Base-by-base conservation (phyloP, 1,140 invertebrate genomes). In the Mesaphorura yosii region DNA sequence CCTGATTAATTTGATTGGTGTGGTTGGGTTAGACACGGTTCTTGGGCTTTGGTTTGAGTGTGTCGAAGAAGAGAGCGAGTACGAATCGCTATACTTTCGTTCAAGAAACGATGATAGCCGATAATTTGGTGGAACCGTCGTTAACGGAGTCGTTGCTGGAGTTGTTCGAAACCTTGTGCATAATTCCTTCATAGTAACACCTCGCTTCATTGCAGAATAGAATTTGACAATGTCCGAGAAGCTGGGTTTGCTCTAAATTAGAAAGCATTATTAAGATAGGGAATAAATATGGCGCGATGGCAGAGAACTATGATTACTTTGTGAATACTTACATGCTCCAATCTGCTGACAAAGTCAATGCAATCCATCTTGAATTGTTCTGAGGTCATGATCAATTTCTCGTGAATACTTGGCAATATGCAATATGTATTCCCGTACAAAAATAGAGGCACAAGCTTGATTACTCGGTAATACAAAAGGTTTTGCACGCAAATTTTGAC, bases 401-500 rank as follows among this genome's bases (percentile, higher is more conserved):
- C 72, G 59, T 80, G 79, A 1, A 94, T 75, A 64, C 82, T 80
- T n/a, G 87, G 79, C 3, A 88, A 94, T 12, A 82, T 79, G 45
- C 85, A 81, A 69, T 95, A 96, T 57, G 92, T 82, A 70, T 95
- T 95, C 57, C 86, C 84, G 69, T 95, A 97, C 68, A 89, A 89
- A 63, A 96, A 84, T 60, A 96, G 82, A 7, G 90, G 87, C 47
- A 93, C 81, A 23, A 96, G 68, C 17, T 82, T 77, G 14, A 84
- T 81, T 2, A 89, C 80, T 63, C 82, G 77, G 62, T 82, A 84
- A 69, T 83, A 94, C 64, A 91, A 76, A 48, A 95, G 75, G 74
- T 96, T 96, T 68, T 93, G 88, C 38, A 95, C 80, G 67, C 88
- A 93, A 7, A 88, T 84, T 71, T 95, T 95, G 0, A 95, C 91